These are phyloP conservation scores for Ecdyonurus torrentis DNA, from an alignment of 2,888 invertebrate species.

Conservation along the genomic window DNA sequence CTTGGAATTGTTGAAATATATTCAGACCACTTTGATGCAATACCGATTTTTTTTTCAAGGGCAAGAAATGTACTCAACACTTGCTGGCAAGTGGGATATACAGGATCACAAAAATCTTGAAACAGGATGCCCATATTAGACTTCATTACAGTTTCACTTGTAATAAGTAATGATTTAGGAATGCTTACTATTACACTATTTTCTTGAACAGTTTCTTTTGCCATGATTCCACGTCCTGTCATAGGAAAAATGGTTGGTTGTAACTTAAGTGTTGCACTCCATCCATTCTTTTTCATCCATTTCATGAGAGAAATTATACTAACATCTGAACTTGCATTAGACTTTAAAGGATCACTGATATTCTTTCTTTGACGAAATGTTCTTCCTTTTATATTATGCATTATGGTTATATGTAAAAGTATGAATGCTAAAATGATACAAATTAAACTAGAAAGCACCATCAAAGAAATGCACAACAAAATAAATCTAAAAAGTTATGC, in stretches of 20 bases:
- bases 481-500: too few relatives aligned
- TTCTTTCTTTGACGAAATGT: background rate
- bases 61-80: constrained; percentile 56
- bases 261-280: constrained; percentile 38
- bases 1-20: constrained; percentile 55
- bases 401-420: too few relatives aligned
- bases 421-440: too few relatives aligned
- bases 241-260: constrained; percentile 37
- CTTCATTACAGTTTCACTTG: constrained; percentile 23
- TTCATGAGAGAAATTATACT: background rate
- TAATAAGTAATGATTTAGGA: constrained; percentile 33
- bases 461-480: too few relatives aligned
- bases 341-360: background rate
- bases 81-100: constrained; percentile 41
- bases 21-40: constrained; percentile 36
- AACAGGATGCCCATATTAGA: constrained; percentile 18
- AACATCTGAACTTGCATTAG: constrained; percentile 5
- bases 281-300: constrained; percentile 36
- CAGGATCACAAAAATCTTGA: constrained; percentile 13
- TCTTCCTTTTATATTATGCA: background rate
- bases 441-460: too few relatives aligned
- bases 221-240: constrained; percentile 60
- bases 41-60: constrained; percentile 41
- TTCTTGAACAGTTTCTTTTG: constrained; percentile 33
- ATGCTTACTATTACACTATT: constrained; percentile 38